Conservation (phyloP, 1,140 invertebrate species). For the Popillia japonica region DNA sequence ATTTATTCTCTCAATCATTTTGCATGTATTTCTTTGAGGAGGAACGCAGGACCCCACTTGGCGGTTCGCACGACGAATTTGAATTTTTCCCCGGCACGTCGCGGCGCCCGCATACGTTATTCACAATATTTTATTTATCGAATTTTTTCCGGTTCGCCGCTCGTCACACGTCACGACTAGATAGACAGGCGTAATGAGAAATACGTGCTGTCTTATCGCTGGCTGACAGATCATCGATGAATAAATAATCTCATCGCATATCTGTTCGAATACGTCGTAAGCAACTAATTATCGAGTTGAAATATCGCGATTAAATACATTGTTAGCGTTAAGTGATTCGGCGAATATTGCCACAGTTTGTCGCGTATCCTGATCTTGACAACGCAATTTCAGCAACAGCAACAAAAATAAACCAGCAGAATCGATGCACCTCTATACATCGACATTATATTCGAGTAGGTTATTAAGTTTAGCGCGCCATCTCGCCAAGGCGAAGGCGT, state of each 20-base stretch:
- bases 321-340: no score
- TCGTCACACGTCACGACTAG: background rate
- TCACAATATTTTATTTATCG: slow-evolving; percentile 22
- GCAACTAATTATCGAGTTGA: no score
- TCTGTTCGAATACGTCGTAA: no score
- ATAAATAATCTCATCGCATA: no score
- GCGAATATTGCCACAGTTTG: background rate
- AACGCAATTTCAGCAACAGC: background rate
- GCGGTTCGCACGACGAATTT: background rate
- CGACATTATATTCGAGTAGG: background rate
- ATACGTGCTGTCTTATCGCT: background rate
- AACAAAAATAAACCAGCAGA: background rate
- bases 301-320: no score
- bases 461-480: slow-evolving; percentile 11
- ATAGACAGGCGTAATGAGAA: slow-evolving; percentile 2
- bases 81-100: background rate
- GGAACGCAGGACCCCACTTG: background rate
- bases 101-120: background rate
- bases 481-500: background rate
- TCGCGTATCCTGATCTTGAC: slow-evolving; percentile 1
- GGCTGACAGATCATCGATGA: background rate
- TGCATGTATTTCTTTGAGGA: background rate
- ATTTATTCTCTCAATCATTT: slow-evolving; percentile 33
- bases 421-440: background rate
- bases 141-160: background rate